Evolutionary conservation across 2,888 invertebrate genomes (phyloP).

Genomic region (Monopis laevigella): DNA sequence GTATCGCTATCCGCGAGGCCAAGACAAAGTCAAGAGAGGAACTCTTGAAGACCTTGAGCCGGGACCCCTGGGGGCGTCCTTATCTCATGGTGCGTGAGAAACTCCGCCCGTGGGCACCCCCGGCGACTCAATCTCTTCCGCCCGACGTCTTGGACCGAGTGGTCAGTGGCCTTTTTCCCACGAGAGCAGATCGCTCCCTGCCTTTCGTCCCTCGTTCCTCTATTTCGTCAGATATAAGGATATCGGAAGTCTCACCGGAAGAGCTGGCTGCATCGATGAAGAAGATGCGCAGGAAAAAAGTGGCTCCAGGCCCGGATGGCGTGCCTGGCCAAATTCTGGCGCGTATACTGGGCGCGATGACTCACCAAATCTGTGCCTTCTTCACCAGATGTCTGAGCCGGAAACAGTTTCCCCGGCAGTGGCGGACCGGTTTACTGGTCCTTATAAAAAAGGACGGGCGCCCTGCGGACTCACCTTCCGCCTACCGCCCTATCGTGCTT

Average conservation of each 20-base stretch:
- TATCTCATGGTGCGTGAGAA: conserved; percentile 2
- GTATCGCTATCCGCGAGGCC: neutral
- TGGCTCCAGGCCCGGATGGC: too few species aligned
- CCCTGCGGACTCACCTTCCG: conserved; percentile 9
- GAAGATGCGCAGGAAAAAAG: too few species aligned
- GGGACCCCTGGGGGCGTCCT: conserved; percentile 3
- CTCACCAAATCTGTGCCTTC: neutral
- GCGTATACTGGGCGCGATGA: neutral
- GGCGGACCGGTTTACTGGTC: conserved; percentile 12
- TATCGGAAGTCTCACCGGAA: neutral
- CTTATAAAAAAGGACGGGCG: conserved; percentile 9
- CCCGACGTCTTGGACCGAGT: neutral
- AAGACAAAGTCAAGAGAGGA: neutral
- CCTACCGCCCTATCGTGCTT: conserved; percentile 6
- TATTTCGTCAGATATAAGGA: neutral
- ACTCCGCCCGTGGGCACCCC: neutral
- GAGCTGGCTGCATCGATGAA: neutral
- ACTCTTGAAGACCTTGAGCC: conserved; percentile 1
- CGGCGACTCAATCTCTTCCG: conserved; percentile 1
- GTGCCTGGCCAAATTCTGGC: too few species aligned
- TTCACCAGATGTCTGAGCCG: conserved; percentile 3
- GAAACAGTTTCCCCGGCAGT: conserved; percentile 3
- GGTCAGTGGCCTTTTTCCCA: conserved; percentile 1
- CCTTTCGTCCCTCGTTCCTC: neutral
- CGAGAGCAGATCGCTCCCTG: neutral